A percentile compares a stretch with the other conserved stretches of the same genome.
Evolutionary conservation across 2,113 vertebrate genomes (phyloP).

Genomic region (Micromys minutus): DNA sequence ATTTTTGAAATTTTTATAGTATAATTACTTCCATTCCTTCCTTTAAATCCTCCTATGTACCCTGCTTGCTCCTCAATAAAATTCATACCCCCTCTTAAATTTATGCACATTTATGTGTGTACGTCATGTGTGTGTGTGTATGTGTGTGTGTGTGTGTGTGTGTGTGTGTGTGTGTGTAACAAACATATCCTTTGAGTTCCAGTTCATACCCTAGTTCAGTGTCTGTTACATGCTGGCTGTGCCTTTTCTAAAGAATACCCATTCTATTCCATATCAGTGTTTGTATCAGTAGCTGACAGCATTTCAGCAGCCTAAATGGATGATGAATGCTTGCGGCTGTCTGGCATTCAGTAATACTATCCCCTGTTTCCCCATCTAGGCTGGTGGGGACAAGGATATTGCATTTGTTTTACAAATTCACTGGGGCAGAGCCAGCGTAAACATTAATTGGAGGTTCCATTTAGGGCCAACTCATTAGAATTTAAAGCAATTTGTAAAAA

Average conservation of each 20-base stretch:
- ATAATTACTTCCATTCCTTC: not conserved
- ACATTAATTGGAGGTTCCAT: constrained; percentile 64
- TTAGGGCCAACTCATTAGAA: constrained; percentile 75
- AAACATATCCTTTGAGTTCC: not conserved
- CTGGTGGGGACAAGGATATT: constrained; percentile 55
- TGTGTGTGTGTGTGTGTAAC: too few species aligned
- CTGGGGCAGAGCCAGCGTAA: constrained; percentile 72
- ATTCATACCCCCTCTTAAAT: too few species aligned
- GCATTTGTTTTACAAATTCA: constrained; percentile 73
- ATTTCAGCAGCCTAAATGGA: constrained; percentile 27
- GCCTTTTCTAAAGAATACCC: constrained; percentile 64
- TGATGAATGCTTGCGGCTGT: constrained; percentile 67
- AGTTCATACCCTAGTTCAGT: not conserved
- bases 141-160: not conserved
- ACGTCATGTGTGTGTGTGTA: not conserved
- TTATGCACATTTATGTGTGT: not conserved
- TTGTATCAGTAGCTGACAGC: constrained; percentile 69
- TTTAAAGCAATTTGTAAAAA: constrained; percentile 76
- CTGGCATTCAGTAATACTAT: constrained; percentile 63
- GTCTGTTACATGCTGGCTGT: not conserved
- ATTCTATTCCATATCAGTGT: constrained; percentile 58
- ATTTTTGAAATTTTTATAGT: not conserved
- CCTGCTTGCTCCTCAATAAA: not conserved
- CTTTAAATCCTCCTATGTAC: not conserved
- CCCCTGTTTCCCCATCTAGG: constrained; percentile 55